phyloP scores from a whole-genome alignment of 1,140 invertebrate genomes.

The Drosophila teissieri region DNA sequence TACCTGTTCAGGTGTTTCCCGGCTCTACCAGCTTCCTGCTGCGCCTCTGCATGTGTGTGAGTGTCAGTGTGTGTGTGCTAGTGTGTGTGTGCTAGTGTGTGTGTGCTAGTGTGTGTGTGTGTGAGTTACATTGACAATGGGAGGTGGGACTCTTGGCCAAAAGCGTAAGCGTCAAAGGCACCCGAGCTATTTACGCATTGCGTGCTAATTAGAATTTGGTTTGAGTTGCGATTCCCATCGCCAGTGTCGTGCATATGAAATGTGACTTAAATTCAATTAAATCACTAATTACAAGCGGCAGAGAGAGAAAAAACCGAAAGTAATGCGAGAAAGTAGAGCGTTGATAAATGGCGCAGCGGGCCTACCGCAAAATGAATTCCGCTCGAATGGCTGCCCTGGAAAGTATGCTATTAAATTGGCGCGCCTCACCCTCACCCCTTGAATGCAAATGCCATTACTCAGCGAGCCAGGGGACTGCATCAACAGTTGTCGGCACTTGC shows the following conservation, averaged over 20 bases:
- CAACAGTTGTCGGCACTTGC: slow-evolving; percentile 60
- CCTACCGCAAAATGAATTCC: slow-evolving; percentile 1
- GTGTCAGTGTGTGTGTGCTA: neutral
- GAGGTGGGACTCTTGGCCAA: slow-evolving; percentile 30
- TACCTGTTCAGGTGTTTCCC: slow-evolving; percentile 33
- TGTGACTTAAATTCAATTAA: slow-evolving; percentile 63
- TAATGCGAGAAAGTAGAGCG: neutral
- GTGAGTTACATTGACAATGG: slow-evolving; percentile 49
- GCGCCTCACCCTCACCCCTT: neutral
- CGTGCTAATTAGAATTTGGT: slow-evolving; percentile 66
- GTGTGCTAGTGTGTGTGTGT: slow-evolving; percentile 10
- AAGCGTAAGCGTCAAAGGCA: slow-evolving; percentile 54
- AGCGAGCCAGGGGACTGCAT: slow-evolving; percentile 25
- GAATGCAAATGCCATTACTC: slow-evolving; percentile 45
- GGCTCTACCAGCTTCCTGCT: slow-evolving; percentile 15
- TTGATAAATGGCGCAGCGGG: slow-evolving; percentile 42
- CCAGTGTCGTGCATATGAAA: slow-evolving; percentile 42
- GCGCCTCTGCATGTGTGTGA: slow-evolving; percentile 7
- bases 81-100: slow-evolving; percentile 9
- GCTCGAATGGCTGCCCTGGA: slow-evolving; percentile 9
- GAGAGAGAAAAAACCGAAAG: neutral
- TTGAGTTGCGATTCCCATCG: slow-evolving; percentile 14
- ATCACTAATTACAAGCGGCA: slow-evolving; percentile 23
- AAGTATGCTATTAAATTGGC: slow-evolving; percentile 40
- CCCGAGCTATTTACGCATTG: slow-evolving; percentile 62